phyloP scores from a whole-genome alignment of 92 coral and sea anemone genomes.

The Epizoanthus illoricatus region DNA sequence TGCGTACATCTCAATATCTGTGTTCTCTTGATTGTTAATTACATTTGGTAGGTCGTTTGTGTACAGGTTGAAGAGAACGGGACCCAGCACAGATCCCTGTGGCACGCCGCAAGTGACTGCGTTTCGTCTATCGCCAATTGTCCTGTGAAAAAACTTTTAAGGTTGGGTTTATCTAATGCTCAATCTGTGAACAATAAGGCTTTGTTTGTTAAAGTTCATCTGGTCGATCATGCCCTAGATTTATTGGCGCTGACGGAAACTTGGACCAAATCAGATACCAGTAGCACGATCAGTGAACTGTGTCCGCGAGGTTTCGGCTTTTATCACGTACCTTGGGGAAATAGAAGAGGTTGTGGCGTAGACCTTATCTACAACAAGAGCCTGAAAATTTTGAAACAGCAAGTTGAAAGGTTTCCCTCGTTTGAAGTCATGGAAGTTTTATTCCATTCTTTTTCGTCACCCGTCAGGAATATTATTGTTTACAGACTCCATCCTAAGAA shows the following conservation, averaged over 20 bases:
- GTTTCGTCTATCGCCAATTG: neutral
- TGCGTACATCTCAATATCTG: too few relatives aligned
- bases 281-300: neutral
- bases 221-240: conserved; percentile 5
- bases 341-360: conserved; percentile 3
- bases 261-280: neutral
- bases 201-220: neutral
- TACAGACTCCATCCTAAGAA: neutral
- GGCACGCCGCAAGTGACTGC: too few relatives aligned
- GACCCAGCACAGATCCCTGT: too few relatives aligned
- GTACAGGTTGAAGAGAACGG: too few relatives aligned
- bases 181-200: neutral
- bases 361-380: neutral
- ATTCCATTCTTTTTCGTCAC: conserved; percentile 40
- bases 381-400: neutral
- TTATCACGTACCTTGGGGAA: neutral
- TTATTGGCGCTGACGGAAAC: neutral
- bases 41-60: too few relatives aligned
- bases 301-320: conserved; percentile 8
- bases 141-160: neutral
- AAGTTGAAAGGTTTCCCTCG: neutral
- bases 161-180: too few relatives aligned
- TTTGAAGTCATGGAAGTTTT: conserved; percentile 32
- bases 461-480: conserved; percentile 12
- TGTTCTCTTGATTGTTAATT: too few relatives aligned